phyloP scores from a whole-genome alignment of 2,113 vertebrate genomes.

The Colius striatus region DNA sequence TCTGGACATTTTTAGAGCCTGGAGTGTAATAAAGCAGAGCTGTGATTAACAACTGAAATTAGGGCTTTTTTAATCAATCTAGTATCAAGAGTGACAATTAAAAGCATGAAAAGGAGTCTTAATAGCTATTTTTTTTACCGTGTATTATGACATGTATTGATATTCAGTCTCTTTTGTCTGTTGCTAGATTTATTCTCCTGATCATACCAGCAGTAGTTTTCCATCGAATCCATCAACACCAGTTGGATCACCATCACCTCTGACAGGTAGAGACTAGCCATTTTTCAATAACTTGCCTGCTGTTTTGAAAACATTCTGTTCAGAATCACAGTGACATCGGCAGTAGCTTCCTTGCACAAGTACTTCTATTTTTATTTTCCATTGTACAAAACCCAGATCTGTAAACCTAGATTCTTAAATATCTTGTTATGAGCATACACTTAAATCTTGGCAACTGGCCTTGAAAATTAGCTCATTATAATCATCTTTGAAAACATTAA shows the following conservation, averaged over 20 bases:
- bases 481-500: not conserved
- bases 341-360: not conserved
- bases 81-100: slow-evolving; percentile 50
- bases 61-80: slow-evolving; percentile 38
- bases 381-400: not conserved
- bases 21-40: slow-evolving; percentile 53
- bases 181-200: slow-evolving; percentile 97
- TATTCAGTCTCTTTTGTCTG: slow-evolving; percentile 26
- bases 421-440: not conserved
- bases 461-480: not conserved
- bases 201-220: slow-evolving; percentile 99
- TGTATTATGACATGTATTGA: slow-evolving; percentile 29
- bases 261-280: slow-evolving; percentile 83
- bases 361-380: not conserved
- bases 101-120: slow-evolving; percentile 55
- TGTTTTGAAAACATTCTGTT: not conserved
- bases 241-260: slow-evolving; percentile 95
- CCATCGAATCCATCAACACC: slow-evolving; percentile 98
- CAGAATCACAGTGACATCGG: not conserved
- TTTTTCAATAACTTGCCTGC: not conserved
- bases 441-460: not conserved
- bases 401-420: not conserved
- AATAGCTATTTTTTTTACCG: slow-evolving; percentile 26
- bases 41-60: slow-evolving; percentile 68
- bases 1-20: slow-evolving; percentile 61